A percentile compares a stretch with the other conserved stretches of the same genome.
Evolutionary conservation across 1,140 invertebrate species (phyloP).

Genomic region (Eurosta solidaginis): DNA sequence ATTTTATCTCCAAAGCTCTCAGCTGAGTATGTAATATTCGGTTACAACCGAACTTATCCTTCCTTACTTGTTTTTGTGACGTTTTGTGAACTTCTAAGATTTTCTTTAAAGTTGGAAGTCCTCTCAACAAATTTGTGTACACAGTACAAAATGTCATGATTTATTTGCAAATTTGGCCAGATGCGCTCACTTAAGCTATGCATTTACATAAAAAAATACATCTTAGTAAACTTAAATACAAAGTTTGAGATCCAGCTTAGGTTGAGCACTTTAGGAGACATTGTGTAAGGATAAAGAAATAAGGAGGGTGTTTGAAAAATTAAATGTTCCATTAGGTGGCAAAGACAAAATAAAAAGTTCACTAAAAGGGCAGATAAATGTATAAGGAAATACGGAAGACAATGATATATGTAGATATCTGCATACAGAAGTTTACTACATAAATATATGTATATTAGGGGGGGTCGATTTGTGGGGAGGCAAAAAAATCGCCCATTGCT

Average conservation of each 20-base stretch:
- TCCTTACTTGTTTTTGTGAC: too few species aligned
- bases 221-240: conserved; percentile 1
- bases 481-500: too few species aligned
- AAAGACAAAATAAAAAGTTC: background rate
- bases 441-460: background rate
- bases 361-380: too few species aligned
- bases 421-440: background rate
- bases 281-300: background rate
- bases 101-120: too few species aligned
- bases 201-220: background rate
- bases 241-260: background rate
- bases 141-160: background rate
- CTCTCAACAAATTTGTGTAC: too few species aligned
- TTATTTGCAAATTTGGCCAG: background rate
- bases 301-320: background rate
- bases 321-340: background rate
- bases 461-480: too few species aligned
- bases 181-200: background rate
- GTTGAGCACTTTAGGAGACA: background rate
- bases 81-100: too few species aligned
- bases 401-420: too few species aligned
- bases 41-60: too few species aligned
- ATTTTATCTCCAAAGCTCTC: too few species aligned
- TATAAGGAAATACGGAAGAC: too few species aligned
- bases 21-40: too few species aligned